A percentile compares a stretch with the other conserved stretches of the same genome.
phyloP scores from a whole-genome alignment of 2,113 vertebrate species.

The Leptocoma aspasia region DNA sequence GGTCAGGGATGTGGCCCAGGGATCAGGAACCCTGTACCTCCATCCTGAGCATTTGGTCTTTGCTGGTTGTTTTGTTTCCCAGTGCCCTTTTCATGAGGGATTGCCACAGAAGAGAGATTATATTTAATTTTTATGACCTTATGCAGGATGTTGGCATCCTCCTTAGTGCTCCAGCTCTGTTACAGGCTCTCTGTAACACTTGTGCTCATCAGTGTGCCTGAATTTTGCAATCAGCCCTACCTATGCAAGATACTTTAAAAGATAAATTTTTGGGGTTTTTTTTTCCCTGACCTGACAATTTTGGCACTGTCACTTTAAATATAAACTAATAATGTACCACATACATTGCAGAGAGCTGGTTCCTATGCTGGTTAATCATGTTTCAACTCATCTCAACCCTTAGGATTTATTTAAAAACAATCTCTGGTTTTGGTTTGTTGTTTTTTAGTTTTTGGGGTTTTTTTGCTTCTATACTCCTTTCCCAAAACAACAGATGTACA shows the following conservation, averaged over 20 bases:
- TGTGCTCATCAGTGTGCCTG: neutral
- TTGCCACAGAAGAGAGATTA: neutral
- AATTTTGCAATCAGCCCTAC: neutral
- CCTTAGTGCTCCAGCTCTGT: neutral
- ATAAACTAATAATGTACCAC: neutral
- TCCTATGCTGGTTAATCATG: neutral
- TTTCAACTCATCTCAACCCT: neutral
- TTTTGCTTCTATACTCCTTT: neutral
- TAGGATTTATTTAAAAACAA: neutral
- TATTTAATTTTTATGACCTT: neutral
- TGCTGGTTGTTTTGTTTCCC: neutral
- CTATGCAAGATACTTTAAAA: neutral
- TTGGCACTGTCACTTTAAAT: constrained; percentile 16
- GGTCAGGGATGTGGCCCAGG: neutral
- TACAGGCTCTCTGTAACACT: neutral
- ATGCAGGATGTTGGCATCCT: neutral
- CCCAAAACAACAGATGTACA: neutral
- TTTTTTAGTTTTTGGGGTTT: neutral
- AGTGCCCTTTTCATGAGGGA: neutral
- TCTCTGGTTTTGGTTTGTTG: neutral
- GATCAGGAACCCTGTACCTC: neutral
- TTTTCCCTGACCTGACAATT: neutral
- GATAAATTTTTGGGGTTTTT: fast-evolving
- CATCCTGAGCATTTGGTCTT: neutral
- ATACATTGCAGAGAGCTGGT: neutral